Percentiles rank a stretch among this genome's conserved stretches.
Evolutionary conservation across 2,113 vertebrate genomes (phyloP).

Genomic region (Elephantulus edwardii): DNA sequence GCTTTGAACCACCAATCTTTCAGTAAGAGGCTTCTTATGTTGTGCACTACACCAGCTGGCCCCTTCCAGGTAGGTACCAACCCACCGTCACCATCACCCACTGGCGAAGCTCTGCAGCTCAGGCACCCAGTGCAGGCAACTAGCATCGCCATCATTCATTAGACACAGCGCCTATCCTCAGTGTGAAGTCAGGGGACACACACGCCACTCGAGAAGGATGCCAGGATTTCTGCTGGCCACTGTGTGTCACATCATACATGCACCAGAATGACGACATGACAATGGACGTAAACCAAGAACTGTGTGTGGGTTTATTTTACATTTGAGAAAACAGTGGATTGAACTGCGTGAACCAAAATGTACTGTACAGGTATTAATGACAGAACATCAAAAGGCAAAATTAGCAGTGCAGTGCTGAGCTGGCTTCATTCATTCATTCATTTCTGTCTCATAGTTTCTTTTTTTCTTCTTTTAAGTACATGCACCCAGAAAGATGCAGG

Average conservation of each 20-base stretch:
- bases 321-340: constrained; percentile 96
- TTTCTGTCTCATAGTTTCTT: constrained; percentile 89
- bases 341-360: constrained; percentile 92
- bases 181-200: too few species aligned
- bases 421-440: constrained; percentile 81
- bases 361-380: constrained; percentile 96
- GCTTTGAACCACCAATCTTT: too few species aligned
- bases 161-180: too few species aligned
- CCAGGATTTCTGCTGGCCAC: too few species aligned
- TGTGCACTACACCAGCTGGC: too few species aligned
- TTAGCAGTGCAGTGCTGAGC: constrained; percentile 92
- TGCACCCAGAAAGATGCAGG: constrained; percentile 92
- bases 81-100: not conserved
- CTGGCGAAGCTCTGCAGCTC: constrained; percentile 13
- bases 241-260: too few species aligned
- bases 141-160: not conserved
- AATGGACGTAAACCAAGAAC: constrained; percentile 94
- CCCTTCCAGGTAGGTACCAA: too few species aligned
- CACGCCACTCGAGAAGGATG: too few species aligned
- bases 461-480: constrained; percentile 82
- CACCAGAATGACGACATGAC: constrained; percentile 86
- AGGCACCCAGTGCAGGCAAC: constrained; percentile 29
- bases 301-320: constrained; percentile 99
- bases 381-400: constrained; percentile 96
- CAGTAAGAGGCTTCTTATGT: too few species aligned